Evolutionary conservation across 2,113 vertebrate species (phyloP).

Genomic region (Rousettus leschenaultii): DNA sequence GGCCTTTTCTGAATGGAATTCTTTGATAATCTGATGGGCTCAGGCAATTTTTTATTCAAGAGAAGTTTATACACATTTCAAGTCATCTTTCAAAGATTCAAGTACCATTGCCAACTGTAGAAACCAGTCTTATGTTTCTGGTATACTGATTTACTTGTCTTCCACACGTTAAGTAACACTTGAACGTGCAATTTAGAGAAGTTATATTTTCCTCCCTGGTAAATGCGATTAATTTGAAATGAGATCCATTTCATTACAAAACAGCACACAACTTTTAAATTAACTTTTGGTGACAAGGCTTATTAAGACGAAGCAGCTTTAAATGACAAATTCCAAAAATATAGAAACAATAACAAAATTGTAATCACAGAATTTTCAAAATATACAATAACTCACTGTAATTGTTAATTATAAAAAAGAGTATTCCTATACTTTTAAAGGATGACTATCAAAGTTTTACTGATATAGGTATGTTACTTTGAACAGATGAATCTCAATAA

Average conservation of each 20-base stretch:
- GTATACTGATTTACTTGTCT: not conserved
- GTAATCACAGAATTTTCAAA: not conserved
- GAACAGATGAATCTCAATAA: not conserved
- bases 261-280: slow-evolving; percentile 3
- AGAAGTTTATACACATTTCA: not conserved
- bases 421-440: not conserved
- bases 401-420: slow-evolving; percentile 2
- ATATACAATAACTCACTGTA: not conserved
- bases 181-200: not conserved
- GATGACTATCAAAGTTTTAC: not conserved
- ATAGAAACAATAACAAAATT: slow-evolving; percentile 1
- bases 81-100: slow-evolving; percentile 20
- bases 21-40: not conserved
- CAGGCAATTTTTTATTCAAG: not conserved
- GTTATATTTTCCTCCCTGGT: not conserved
- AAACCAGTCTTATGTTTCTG: not conserved
- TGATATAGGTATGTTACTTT: not conserved
- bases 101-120: not conserved
- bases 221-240: slow-evolving; percentile 18
- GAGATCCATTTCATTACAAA: not conserved
- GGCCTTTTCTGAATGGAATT: not conserved
- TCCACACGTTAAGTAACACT: not conserved
- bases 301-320: not conserved
- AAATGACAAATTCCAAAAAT: not conserved
- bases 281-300: not conserved